Conservation (phyloP, 2,888 invertebrate genomes). For the Eupithecia dodoneata region DNA sequence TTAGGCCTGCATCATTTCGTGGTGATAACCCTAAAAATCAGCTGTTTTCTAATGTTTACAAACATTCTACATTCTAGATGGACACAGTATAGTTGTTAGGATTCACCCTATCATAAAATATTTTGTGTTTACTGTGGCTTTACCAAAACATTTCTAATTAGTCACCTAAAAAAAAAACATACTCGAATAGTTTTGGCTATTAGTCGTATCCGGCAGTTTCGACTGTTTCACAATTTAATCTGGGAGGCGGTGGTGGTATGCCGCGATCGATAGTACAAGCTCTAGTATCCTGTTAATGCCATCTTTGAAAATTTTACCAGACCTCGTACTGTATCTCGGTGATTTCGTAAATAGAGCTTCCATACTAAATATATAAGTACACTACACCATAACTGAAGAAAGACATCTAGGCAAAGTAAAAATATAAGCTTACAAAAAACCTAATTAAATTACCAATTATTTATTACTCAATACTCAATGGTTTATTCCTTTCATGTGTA, state of each 20-base stretch:
- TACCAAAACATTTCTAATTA: not conserved
- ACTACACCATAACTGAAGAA: not conserved
- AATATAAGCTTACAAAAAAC: not conserved
- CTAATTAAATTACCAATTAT: too few species aligned
- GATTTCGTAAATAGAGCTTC: not conserved
- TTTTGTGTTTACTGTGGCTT: not conserved
- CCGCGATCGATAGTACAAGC: constrained; percentile 19
- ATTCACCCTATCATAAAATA: not conserved
- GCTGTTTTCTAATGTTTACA: too few species aligned
- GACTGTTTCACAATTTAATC: constrained; percentile 60
- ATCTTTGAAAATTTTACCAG: not conserved
- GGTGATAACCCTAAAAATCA: too few species aligned
- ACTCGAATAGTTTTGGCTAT: constrained; percentile 50
- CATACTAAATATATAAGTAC: too few species aligned
- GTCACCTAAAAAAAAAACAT: constrained; percentile 1
- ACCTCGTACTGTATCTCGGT: not conserved
- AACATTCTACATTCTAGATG: too few species aligned
- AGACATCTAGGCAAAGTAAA: not conserved
- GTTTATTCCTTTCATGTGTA: too few species aligned
- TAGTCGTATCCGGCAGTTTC: constrained; percentile 66
- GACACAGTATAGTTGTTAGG: not conserved
- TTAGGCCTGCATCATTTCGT: too few species aligned
- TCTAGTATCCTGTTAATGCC: constrained; percentile 8
- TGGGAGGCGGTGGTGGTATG: constrained; percentile 13
- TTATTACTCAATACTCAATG: too few species aligned